Conservation (phyloP, 2,797 vertebrate species). For the Crax fasciolata region DNA sequence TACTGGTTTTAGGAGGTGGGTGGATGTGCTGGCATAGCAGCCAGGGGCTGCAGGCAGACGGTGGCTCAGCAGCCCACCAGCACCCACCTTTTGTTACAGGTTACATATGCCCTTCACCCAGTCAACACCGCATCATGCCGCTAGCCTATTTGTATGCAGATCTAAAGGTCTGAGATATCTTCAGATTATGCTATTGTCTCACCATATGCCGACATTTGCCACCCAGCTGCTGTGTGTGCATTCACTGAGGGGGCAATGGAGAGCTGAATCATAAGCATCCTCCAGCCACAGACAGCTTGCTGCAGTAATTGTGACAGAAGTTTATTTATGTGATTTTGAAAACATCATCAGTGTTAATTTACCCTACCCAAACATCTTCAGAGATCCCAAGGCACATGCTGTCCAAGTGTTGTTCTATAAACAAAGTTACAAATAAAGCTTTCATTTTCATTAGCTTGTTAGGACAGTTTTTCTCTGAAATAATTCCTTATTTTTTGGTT, state of each 20-base stretch:
- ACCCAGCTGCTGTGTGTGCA: neutral
- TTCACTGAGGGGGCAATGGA: neutral
- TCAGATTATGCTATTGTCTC: neutral
- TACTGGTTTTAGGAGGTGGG: neutral
- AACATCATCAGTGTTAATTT: neutral
- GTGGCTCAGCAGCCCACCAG: neutral
- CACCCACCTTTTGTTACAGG: neutral
- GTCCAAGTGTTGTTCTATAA: neutral
- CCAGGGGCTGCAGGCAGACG: neutral
- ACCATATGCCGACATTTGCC: neutral
- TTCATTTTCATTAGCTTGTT: conserved; percentile 17
- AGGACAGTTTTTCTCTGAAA: conserved; percentile 19
- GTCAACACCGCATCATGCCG: fast-evolving
- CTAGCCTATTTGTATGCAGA: neutral
- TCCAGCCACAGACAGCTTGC: fast-evolving
- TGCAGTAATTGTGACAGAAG: neutral
- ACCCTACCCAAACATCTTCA: neutral
- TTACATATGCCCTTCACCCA: neutral
- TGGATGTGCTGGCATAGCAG: fast-evolving
- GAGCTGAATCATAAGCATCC: conserved; percentile 21
- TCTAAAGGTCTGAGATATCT: conserved; percentile 6
- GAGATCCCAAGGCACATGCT: conserved; percentile 1
- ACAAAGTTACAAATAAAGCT: neutral
- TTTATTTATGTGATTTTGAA: conserved; percentile 33
- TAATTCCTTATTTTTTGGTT: neutral